Evolutionary conservation across 2,797 vertebrate genomes (phyloP), one percentile per base, ranked within the genome.

Genomic region (Brachyalestes nurse): DNA sequence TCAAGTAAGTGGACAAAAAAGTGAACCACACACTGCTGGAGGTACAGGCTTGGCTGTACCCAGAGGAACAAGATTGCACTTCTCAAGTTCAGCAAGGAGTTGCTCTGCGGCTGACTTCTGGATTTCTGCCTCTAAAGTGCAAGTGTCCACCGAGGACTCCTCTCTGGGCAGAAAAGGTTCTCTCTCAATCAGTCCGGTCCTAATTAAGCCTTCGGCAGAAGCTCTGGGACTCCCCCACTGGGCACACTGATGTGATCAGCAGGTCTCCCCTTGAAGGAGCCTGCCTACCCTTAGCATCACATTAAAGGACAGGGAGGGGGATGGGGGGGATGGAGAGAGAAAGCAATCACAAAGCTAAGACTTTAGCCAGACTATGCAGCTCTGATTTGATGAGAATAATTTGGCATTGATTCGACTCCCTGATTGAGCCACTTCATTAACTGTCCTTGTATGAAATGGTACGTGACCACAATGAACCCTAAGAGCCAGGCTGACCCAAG

Each of bases 321-420:
- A 62, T 45, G 72, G 19, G 12, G 17, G 5, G 53, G 21, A 62
- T n/a, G 55, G 7, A 65, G 66, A 13, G 16, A 57, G n/a, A 57
- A 80, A 79, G 77, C 77, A 84, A 86, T 84, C 69, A 82, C 73
- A 71, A 67, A 58, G 77, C 49, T n/a, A 34, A 71, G 69, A 73
- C 38, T 76, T 64, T 71, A 17, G 14, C 23, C 61, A 16, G 19
- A 49, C 34, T 53, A 49, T 38, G 21, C n/a, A 21, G 28, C 64
- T 71, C 25, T 69, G 70, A 78, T 82, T 75, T 82, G 60, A 81
- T 45, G 77, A 76, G 72, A 38, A 34, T 65, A 62, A 69, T 66
- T 42, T 19, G 47, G 69, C 28, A 28, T 62, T 57, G 6, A 28
- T 49, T 49, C 28, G 65, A 47, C 51, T 72, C 65, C 34, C 73